Evolutionary conservation across 1,140 invertebrate species (phyloP).

Genomic region (Coptotermes formosanus): DNA sequence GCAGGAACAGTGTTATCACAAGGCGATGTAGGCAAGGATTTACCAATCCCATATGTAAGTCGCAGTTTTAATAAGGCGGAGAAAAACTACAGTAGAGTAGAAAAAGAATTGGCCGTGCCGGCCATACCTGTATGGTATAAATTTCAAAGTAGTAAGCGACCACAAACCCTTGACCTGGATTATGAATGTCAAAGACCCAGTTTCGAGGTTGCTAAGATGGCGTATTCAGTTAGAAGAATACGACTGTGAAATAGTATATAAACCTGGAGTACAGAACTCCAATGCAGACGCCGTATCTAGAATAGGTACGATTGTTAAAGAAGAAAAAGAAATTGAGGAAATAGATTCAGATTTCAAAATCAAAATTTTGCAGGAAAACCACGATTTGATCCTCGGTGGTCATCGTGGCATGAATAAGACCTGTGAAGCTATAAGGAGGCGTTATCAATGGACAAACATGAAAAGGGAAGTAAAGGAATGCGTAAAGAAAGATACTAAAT

Average conservation of each 20-base stretch:
- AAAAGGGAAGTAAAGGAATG: constrained; percentile 22
- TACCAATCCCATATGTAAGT: background rate
- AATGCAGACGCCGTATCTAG: too few relatives aligned
- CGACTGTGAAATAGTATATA: constrained; percentile 41
- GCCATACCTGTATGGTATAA: constrained; percentile 41
- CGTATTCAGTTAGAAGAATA: constrained; percentile 42
- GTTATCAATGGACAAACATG: background rate
- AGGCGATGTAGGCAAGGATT: constrained; percentile 20
- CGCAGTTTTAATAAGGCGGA: too few relatives aligned
- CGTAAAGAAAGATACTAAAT: background rate
- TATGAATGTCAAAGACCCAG: constrained; percentile 40
- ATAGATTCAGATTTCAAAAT: background rate
- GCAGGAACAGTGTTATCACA: constrained; percentile 38
- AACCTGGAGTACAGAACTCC: too few relatives aligned
- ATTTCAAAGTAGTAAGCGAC: constrained; percentile 46
- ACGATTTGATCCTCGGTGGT: background rate
- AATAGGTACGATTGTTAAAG: background rate
- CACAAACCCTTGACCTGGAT: constrained; percentile 45
- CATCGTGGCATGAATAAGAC: background rate
- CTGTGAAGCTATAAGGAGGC: background rate
- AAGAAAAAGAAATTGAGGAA: background rate
- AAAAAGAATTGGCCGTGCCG: constrained; percentile 10
- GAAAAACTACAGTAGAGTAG: too few relatives aligned
- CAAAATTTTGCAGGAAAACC: background rate
- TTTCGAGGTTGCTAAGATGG: constrained; percentile 42